Evolutionary conservation across 1,140 invertebrate genomes (phyloP), one percentile per base, ranked within the genome.

Genomic region (Lepidurus apus): DNA sequence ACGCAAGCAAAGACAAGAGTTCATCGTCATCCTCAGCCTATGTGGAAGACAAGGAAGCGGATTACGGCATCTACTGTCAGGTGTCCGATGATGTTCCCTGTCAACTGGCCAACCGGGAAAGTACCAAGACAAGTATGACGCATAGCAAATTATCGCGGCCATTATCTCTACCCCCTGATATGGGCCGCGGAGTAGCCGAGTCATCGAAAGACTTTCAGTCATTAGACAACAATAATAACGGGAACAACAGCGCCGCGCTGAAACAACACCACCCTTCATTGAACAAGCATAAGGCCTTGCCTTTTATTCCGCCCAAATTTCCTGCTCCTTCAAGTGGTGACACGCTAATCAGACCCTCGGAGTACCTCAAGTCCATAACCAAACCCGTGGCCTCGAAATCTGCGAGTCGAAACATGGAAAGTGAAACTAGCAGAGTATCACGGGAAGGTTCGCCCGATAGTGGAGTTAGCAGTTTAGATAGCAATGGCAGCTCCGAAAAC

Each of bases 271-370:
- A 34, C 76, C 88, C 92, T 86, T 87, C 92, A 85, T 90, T 93
- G 82, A 92, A 92, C 87, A 93, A 92, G 85, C 93, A 94, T 85
- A 89, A 93, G 85, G 92, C 90, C 81, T 85, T 94, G 79, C 92
- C 93, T 80, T 95, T 96, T 87, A 92, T 96, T 84, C 93, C 93
- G 74, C 94, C 94, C 42, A 92, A 93, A 84, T 95, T 96, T 86
- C 90, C 90, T 43, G 88, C 89, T 83, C 87, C 75, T 81, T 88
- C 80, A 81, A 82, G 73, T 88, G 91, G 82, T 90, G 92, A 75
- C 91, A 94, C 84, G 89, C 88, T 96, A 73, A 95, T 97, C 83
- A 96, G 96, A 84, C 95, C 95, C 65, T 95, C 93, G 45, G 94
- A 96, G 85, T 96, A 96, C 85, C 87, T 96, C 79, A 91, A 91